Evolutionary conservation across 2,113 vertebrate genomes (phyloP), one percentile per base, ranked within the genome.

Genomic region (Eulemur rufifrons): DNA sequence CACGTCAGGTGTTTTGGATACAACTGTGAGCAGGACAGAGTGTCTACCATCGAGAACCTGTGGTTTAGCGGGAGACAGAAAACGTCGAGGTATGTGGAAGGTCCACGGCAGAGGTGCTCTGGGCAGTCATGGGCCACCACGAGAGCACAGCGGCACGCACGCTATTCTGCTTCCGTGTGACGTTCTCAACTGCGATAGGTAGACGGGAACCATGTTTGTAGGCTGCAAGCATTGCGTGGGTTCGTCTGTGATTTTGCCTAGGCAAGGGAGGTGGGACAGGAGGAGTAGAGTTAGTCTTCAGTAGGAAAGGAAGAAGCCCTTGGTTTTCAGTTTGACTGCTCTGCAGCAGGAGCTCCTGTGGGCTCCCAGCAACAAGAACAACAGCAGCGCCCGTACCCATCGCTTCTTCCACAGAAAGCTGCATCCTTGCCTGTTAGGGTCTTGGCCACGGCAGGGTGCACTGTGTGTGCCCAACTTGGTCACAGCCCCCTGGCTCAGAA

Each of bases 61-160:
- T 20, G 23, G 6, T 25, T 47, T 13, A 12, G 34, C 34, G 37
- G 61, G 56, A 61, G 45, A 42, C 7, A 14, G 63, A 21, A 45
- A 21, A 34, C 25, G 17, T 1, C 12, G 63, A 14, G 39, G 39
- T 6, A 1, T 2, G 29, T 59, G 59, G 27, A 8, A 15, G 66
- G 8, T 2, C 11, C 3, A 0, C 3, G 59, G 37, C 4, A 20
- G 42, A 37, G 39, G 17, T 50, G 7, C 25, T 25, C 20, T 6
- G 37, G 80, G 45, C 45, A 4, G 3, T 45, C 27, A 1, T 0
- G n/a, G 39, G 29, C 3, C 5, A 6, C 80, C 18, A 0, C 4
- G 52, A 68, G 64, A 61, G 64, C 52, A 3, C 2, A 25, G 18
- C 1, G 32, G 29, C 6, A 14, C 34, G 12, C 34, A 27, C 0